Percentiles rank a stretch among this genome's conserved stretches.
Evolutionary conservation across 2,113 vertebrate species (phyloP).

Genomic region (Pandion haliaetus): DNA sequence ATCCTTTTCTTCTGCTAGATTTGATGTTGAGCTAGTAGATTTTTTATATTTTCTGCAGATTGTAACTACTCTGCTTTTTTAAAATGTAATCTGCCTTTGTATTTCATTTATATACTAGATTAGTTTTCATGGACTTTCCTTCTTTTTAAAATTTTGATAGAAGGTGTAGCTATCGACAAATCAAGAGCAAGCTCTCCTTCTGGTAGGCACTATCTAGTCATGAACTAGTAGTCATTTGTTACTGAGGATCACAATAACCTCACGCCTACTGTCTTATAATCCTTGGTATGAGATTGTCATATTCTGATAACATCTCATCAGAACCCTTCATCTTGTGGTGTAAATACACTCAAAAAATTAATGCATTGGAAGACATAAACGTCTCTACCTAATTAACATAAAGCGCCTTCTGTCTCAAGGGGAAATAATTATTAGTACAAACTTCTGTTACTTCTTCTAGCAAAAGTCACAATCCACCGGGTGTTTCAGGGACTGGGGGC

Average conservation of each 20-base stretch:
- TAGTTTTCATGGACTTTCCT: background rate
- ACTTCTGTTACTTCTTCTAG: background rate
- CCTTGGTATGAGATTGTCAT: background rate
- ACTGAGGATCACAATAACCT: background rate
- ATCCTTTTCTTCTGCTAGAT: background rate
- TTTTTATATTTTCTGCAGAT: background rate
- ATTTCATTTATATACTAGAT: background rate
- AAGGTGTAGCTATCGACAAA: background rate
- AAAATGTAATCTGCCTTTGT: background rate
- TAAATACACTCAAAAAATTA: background rate
- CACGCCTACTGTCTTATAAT: fast-evolving
- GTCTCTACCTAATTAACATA: background rate
- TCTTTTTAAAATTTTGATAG: background rate
- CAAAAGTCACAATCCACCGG: background rate
- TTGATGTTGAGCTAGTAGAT: background rate
- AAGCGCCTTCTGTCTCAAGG: background rate
- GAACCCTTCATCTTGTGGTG: background rate
- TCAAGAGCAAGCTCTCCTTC: background rate
- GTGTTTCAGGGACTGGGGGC: background rate
- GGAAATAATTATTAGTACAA: background rate
- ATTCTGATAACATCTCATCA: background rate
- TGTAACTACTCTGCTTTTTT: background rate
- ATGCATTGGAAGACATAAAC: background rate
- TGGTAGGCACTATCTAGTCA: background rate
- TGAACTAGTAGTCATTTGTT: background rate